Base-by-base conservation (phyloP, 2,113 vertebrate genomes). In the Ellobius talpinus region DNA sequence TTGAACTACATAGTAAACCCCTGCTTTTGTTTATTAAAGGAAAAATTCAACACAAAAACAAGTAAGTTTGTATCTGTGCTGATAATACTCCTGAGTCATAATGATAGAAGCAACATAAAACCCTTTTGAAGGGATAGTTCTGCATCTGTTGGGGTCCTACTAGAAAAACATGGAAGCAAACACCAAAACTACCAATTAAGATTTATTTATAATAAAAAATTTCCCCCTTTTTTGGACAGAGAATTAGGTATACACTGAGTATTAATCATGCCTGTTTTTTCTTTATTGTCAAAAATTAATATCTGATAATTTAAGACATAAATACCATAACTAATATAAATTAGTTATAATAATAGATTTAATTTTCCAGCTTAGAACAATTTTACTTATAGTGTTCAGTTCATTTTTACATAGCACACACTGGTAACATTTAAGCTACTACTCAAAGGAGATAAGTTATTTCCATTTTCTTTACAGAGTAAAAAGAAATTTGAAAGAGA, bases 401-500 rank as follows among this genome's bases (percentile, higher is more conserved):
- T 87, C 39, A 63, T 70, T 74, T 95, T 52, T 94, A 58, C 3
- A 86, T 24, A 90, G 21, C 45, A 33, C 21, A 90, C 6, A 36
- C 21, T 93, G 66, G 29, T 55, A 91, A 4, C 45, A 97, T 65
- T 90, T 96, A 94, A 96, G 21, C 92, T 92, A 82, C 31, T 97
- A 23, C 58, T 89, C 78, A 86, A 82, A 92, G 87, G 33, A 8
- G n/a, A 33, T 94, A 91, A 92, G 26, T 97, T 14, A 88, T 87
- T 97, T 87, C 88, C 95, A 74, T 94, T 61, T 73, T 96, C 96
- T 98, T 98, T 96, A 93, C 98, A 99, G 99, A 99, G 99, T 98
- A 99, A 99, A 98, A 99, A 98, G 99, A 99, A 99, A 98, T 99
- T 99, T 98, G 99, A 99, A 98, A 99, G 99, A 93, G 99, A 99